Conservation (phyloP, 2,797 vertebrate species). For the Champsocephalus esox region DNA sequence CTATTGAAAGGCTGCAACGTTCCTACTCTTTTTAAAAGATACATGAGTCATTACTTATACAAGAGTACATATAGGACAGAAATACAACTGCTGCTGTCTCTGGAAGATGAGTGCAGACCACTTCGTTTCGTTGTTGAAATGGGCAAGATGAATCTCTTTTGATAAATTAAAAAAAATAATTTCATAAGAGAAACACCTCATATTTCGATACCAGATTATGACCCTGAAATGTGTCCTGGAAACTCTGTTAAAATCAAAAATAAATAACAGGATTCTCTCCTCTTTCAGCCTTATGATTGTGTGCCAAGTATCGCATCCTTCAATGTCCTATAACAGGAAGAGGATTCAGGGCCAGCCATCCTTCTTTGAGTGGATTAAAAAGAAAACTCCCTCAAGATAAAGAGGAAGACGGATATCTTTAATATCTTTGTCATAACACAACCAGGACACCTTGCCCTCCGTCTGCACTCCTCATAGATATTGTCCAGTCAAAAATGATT, state of each 20-base stretch:
- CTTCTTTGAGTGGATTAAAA: slow-evolving; percentile 32
- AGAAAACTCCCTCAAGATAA: slow-evolving; percentile 47
- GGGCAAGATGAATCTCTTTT: background rate
- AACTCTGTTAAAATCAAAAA: slow-evolving; percentile 25
- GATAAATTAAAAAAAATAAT: slow-evolving; percentile 9
- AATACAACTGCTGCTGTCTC: slow-evolving; percentile 20
- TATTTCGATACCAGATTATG: slow-evolving; percentile 14
- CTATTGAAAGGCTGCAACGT: background rate
- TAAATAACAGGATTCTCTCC: slow-evolving; percentile 34
- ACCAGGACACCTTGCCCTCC: slow-evolving; percentile 36
- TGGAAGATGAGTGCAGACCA: background rate
- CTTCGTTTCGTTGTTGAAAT: background rate
- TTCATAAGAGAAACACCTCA: slow-evolving; percentile 2
- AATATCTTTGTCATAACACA: slow-evolving; percentile 65
- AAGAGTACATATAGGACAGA: slow-evolving; percentile 21
- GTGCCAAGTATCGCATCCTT: slow-evolving; percentile 32
- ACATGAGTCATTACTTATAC: slow-evolving; percentile 34
- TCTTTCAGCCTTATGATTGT: slow-evolving; percentile 38
- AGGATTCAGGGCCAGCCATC: background rate
- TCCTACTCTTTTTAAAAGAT: slow-evolving; percentile 7
- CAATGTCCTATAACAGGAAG: slow-evolving; percentile 37
- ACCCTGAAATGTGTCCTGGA: slow-evolving; percentile 27
- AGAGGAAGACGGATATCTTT: slow-evolving; percentile 72
- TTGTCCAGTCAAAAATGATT: slow-evolving; percentile 62
- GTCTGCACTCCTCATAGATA: slow-evolving; percentile 34